These are phyloP conservation scores for Oryzaephilus surinamensis DNA, from an alignment of 1,140 invertebrate genomes.

Conservation along the genomic window DNA sequence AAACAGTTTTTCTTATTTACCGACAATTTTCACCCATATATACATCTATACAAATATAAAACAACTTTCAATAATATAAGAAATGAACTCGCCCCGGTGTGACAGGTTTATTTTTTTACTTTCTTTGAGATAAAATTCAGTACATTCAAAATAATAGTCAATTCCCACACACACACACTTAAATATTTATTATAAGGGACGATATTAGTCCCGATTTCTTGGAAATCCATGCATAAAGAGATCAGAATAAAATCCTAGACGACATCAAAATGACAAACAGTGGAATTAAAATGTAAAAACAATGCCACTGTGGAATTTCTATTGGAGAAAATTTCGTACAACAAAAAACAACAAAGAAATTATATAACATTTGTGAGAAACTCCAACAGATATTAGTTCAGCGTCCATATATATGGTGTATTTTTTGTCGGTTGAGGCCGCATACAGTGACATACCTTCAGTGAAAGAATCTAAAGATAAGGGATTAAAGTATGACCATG, in stretches of 20 bases:
- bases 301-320: conserved; percentile 8
- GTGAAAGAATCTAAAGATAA: conserved; percentile 30
- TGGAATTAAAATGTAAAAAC: conserved; percentile 6
- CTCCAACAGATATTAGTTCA: conserved; percentile 1
- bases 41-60: neutral
- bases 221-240: too few relatives aligned
- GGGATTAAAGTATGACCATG: conserved; percentile 31
- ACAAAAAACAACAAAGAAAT: too few relatives aligned
- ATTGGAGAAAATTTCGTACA: too few relatives aligned
- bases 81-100: too few relatives aligned
- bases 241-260: neutral
- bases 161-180: too few relatives aligned
- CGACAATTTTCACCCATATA: conserved; percentile 11
- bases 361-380: conserved; percentile 3
- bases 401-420: conserved; percentile 13
- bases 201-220: too few relatives aligned
- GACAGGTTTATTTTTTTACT: too few relatives aligned
- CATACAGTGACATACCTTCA: conserved; percentile 33
- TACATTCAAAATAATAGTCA: too few relatives aligned
- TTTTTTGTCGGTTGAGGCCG: conserved; percentile 30
- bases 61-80: too few relatives aligned
- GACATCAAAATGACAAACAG: neutral
- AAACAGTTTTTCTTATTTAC: conserved; percentile 4
- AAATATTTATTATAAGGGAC: conserved; percentile 9
- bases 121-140: too few relatives aligned